These are phyloP conservation scores for Heteromurus nitidus DNA, from an alignment of 2,888 invertebrate genomes.

Conservation along the genomic window DNA sequence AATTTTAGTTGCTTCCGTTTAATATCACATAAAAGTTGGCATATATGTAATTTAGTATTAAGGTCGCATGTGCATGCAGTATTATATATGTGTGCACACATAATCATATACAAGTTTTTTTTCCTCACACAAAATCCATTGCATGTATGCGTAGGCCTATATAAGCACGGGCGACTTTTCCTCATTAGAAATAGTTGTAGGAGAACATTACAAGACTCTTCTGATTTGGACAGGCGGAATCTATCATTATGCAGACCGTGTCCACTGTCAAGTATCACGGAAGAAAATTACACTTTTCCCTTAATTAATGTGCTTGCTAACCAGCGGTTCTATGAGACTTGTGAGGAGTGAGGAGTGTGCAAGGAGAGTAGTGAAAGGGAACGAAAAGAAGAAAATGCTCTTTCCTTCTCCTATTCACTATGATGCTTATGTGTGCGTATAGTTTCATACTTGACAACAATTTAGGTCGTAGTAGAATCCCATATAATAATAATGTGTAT, in stretches of 20 bases:
- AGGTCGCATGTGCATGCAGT: constrained; percentile 13
- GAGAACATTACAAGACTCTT: constrained; percentile 41
- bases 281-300: constrained; percentile 66
- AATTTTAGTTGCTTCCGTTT: constrained; percentile 45
- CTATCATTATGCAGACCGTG: constrained; percentile 65
- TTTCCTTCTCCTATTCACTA: background rate
- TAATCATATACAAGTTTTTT: background rate
- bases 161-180: constrained; percentile 24
- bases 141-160: background rate
- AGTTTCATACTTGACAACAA: constrained; percentile 1
- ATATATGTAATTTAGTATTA: constrained; percentile 50
- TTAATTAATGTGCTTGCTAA: constrained; percentile 62
- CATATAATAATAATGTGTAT: background rate
- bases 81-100: constrained; percentile 3
- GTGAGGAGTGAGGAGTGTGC: background rate
- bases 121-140: background rate
- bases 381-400: too few species aligned
- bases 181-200: constrained; percentile 49
- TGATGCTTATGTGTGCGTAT: background rate
- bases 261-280: constrained; percentile 64
- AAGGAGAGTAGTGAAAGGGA: background rate
- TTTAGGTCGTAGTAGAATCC: constrained; percentile 43
- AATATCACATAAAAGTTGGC: constrained; percentile 54
- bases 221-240: constrained; percentile 62
- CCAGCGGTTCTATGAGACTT: constrained; percentile 36